These are phyloP conservation scores for Brachionus asplanchnoidis DNA, from an alignment of 1,140 invertebrate species.

Conservation along the genomic window DNA sequence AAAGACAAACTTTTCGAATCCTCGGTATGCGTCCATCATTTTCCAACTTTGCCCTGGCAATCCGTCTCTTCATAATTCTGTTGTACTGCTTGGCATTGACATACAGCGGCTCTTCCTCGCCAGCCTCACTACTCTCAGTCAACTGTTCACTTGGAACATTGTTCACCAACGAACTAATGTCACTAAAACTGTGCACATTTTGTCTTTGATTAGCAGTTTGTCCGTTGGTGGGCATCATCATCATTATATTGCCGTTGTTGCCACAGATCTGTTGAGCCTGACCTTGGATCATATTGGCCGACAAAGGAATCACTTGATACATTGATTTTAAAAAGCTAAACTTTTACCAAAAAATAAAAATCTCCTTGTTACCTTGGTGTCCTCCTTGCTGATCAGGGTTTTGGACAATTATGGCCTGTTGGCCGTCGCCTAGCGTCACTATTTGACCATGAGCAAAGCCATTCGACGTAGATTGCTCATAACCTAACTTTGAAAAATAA, in stretches of 20 bases:
- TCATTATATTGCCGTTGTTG: background rate
- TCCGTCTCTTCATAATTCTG: constrained; percentile 55
- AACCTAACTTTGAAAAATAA: background rate
- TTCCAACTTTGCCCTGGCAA: constrained; percentile 55
- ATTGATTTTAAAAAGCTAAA: background rate
- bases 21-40: constrained; percentile 82
- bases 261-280: background rate
- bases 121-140: background rate
- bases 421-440: constrained; percentile 7
- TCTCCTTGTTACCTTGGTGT: background rate
- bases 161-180: constrained; percentile 2
- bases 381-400: background rate
- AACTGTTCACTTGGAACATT: background rate
- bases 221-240: background rate
- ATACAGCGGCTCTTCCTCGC: constrained; percentile 70
- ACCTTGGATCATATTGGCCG: background rate
- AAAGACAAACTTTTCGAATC: constrained; percentile 64
- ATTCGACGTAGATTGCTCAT: background rate
- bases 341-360: too few relatives aligned
- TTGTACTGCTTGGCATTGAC: constrained; percentile 90
- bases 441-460: constrained; percentile 11
- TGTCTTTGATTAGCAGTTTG: background rate
- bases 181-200: background rate
- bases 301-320: background rate
- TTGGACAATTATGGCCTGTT: constrained; percentile 35